Base-by-base conservation (phyloP, 2,797 vertebrate species). In the Cirrhinus molitorella region DNA sequence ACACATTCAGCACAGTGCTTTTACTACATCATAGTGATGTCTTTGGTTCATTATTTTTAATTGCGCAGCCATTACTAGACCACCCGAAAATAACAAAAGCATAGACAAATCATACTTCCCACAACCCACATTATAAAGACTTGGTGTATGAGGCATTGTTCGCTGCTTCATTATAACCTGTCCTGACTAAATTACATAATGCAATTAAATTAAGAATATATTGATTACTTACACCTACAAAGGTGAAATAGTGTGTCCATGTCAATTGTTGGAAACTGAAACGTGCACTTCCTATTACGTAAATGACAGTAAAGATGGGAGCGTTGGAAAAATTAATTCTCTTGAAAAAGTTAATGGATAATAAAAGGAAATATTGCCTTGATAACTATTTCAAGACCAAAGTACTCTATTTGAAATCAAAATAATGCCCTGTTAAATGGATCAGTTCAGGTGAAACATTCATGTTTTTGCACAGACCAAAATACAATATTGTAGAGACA, bases 401-500 rank as follows among this genome's bases (percentile, higher is more conserved):
- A 53, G 67, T 79, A 43, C 6, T 67, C 1, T 66, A 37, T 76
- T 59, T n/a, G 28, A 70, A 28, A 43, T 34, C 23, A 55, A 10
- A 47, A 43, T 13, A 57, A 78, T 34, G 7, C 51, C 9, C 3
- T 10, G 34, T 23, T 7, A n/a, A 43, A 25, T 70, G 2, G 16
- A 82, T 82, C 10, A 65, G 55, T 57, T 28, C 45, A 73, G 66
- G 65, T 31, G 19, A 61, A 37, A 65, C 25, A 21, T 75, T 65
- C 19, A 61, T 66, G 49, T 83, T 79, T 83, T 63, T 81, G 31
- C 79, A 79, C 19, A 51, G 51, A 57, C 21, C 25, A 55, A 53
- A 81, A 71, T 55, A 71, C 8, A 73, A 16, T 63, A 65, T 57
- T 51, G 67, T 68, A 67, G 67, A 85, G 83, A 89, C 80, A 86